Evolutionary conservation across 2,888 invertebrate genomes (phyloP), one percentile per base, ranked within the genome.

Genomic region (Himalopsyche anomala): DNA sequence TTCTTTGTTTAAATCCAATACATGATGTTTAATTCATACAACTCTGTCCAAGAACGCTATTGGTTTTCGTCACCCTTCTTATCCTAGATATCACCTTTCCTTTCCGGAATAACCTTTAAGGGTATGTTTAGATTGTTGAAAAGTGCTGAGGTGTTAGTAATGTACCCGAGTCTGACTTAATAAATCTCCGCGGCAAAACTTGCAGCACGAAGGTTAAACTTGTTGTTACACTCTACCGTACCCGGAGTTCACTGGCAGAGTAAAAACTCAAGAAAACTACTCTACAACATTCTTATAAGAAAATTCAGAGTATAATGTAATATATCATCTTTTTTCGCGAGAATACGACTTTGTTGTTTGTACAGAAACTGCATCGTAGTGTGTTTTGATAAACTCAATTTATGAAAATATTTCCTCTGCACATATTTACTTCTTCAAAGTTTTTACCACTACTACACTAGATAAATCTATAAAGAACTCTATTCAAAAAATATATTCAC

Each of bases 171-270:
- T 28, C 62, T 62, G 74, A 83, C 51, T 74, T 54, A 45, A 79
- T 83, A 83, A 83, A 83, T 83, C 83, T 83, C 51, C 74, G 45
- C 38, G 28, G 45, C 5, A 45, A 45, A 74, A 42, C 69, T 69
- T 45, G 74, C 83, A 74, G 74, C 83, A 36, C 79, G 83, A 54
- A 40, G 83, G 83, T 83, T 83, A 83, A 83, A 83, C 74, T 83
- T 83, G 83, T 79, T 74, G 79, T 51, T 74, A 51, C 83, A 83
- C 83, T 83, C 11, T 51, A 4, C n/a, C 28, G 51, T 51, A 51
- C 38, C 9, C 40, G 2, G 51, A 83, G 45, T 62, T 62, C 62
- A 62, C 36, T 36, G 42, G 36, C 51, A 38, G 42, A 69, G 74
- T 12, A 83, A 83, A 83, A 83, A 83, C 74, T 55, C 19, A 28